Base-by-base conservation (phyloP, 2,888 invertebrate species). In the Agelastica alni region DNA sequence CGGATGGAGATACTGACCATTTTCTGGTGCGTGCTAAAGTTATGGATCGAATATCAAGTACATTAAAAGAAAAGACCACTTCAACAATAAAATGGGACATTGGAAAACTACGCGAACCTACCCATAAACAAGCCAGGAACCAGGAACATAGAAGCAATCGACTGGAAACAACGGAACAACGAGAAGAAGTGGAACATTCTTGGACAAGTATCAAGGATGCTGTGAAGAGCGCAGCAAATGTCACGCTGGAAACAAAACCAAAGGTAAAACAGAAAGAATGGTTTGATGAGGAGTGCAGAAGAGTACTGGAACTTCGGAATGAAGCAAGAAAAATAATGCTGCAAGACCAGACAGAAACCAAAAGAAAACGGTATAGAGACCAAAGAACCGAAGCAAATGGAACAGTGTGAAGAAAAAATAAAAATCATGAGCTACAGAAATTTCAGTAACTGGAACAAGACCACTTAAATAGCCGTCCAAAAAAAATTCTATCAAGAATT, bases 101-200 rank as follows among this genome's bases (percentile, higher is more conserved):
- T 6, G 4, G 4, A 22, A 5, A n/a, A n/a, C n/a, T n/a, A n/a
- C n/a, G n/a, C n/a, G n/a, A n/a, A n/a, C n/a, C n/a, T n/a, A n/a
- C n/a, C 7, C 22, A 5, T 22, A 22, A 22, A 22, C 22, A 39
- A 39, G 9, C 39, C n/a, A n/a, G n/a, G 5, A 7, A 12, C 39
- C 39, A 39, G 12, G 14, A 39, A 4, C 39, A 39, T 39, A 17
- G 5, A 39, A 39, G 6, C 18, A 17, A 39, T 14, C 39, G 18
- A 39, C 39, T 7, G 18, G n/a, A n/a, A n/a, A n/a, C n/a, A n/a
- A n/a, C n/a, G 39, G 18, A 39, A 39, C 39, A 39, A 39, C 14
- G 14, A 17, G 7, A 13, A 39, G 39, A 39, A 39, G 6, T 39
- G 18, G 39, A 39, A 17, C 14, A 13, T 39, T 39, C 39, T 16